Conservation (phyloP, 2,797 vertebrate genomes). For the Diglossa cyanea region DNA sequence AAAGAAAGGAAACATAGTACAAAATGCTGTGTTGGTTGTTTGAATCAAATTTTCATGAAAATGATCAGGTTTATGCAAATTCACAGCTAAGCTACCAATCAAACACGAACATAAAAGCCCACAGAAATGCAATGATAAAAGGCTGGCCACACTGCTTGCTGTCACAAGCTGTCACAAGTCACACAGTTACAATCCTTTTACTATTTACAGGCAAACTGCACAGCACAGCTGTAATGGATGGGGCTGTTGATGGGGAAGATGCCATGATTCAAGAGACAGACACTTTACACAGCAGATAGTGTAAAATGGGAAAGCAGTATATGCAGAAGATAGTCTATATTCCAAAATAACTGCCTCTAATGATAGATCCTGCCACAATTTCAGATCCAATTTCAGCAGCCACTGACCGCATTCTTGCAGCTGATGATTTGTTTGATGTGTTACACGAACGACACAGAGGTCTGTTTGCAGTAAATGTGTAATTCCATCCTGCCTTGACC, state of each 20-base stretch:
- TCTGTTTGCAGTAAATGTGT: background rate
- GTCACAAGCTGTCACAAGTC: background rate
- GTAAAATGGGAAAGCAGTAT: background rate
- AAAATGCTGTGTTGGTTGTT: background rate
- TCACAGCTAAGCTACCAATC: background rate
- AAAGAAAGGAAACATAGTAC: background rate
- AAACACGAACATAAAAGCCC: background rate
- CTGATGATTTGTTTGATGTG: background rate
- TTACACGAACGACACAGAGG: fast-evolving
- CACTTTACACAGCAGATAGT: background rate
- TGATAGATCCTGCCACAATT: background rate
- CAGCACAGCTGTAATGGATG: fast-evolving
- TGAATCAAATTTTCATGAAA: background rate
- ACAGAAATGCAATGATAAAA: background rate
- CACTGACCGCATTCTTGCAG: background rate
- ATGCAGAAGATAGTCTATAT: background rate
- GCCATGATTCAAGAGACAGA: background rate
- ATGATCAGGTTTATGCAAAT: background rate
- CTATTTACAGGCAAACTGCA: background rate
- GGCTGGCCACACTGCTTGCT: background rate
- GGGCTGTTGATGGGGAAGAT: background rate
- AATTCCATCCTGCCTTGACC: background rate
- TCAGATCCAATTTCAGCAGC: background rate
- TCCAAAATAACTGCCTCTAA: background rate
- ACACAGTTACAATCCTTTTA: background rate